Percentiles rank a stretch among this genome's conserved stretches.
Evolutionary conservation across 2,888 invertebrate species (phyloP).

Genomic region (Cephalotes varians): DNA sequence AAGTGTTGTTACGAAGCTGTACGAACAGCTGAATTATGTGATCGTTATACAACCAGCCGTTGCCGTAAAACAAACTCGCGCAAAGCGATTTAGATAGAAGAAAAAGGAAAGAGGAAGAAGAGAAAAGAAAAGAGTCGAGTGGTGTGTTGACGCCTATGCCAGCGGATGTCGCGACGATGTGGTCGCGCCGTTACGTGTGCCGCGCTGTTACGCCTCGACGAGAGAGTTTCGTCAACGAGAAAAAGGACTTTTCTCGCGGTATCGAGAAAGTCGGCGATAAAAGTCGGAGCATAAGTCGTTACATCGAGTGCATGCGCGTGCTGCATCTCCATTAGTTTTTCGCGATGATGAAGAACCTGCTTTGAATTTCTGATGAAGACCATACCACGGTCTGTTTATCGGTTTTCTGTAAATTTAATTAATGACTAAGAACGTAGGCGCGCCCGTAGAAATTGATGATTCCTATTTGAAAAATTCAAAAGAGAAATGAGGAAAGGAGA

Average conservation of each 20-base stretch:
- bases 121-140: neutral
- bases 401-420: neutral
- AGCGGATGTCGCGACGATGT: neutral
- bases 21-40: slow-evolving; percentile 11
- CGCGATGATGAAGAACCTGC: neutral
- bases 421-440: no score
- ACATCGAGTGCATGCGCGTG: neutral
- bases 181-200: slow-evolving; percentile 51
- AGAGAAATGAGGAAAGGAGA: neutral
- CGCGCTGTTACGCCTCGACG: slow-evolving; percentile 55
- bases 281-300: slow-evolving; percentile 10
- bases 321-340: neutral
- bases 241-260: slow-evolving; percentile 39
- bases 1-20: neutral
- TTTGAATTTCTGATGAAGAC: neutral
- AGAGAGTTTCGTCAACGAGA: slow-evolving; percentile 55
- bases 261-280: slow-evolving; percentile 69
- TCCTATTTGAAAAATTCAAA: neutral
- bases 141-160: neutral
- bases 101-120: neutral
- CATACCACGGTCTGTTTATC: no score
- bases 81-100: neutral
- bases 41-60: slow-evolving; percentile 9
- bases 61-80: neutral
- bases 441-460: no score